These are phyloP conservation scores for Misgurnus anguillicaudatus DNA, from an alignment of 2,113 vertebrate genomes.

Conservation along the genomic window DNA sequence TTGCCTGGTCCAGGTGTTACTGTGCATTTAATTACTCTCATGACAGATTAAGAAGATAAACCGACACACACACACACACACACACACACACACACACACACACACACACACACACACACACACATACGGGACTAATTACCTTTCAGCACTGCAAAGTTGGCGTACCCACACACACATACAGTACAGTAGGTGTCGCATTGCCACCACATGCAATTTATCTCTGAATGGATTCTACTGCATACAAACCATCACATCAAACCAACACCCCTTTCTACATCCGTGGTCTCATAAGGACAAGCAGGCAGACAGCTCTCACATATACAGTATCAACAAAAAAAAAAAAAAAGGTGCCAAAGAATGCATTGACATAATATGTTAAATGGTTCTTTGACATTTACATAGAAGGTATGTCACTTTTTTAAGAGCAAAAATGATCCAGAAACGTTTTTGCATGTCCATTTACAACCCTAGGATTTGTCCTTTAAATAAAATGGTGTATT, in stretches of 20 bases:
- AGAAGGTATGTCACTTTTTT: no score
- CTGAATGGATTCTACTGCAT: background rate
- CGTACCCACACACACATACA: conserved; percentile 16
- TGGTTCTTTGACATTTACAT: no score
- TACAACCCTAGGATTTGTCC: no score
- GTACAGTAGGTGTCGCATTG: background rate
- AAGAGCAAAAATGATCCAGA: no score
- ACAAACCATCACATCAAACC: conserved; percentile 2
- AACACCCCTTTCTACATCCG: background rate
- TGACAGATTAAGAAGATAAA: conserved; percentile 59
- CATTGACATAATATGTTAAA: no score
- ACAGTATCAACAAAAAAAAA: no score
- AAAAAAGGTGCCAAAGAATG: no score
- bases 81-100: no score
- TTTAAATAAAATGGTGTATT: no score
- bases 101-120: conserved; percentile 9
- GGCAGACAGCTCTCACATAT: background rate
- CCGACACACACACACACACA: conserved; percentile 7
- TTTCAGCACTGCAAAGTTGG: conserved; percentile 39
- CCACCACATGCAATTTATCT: conserved; percentile 13
- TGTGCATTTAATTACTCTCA: conserved; percentile 58
- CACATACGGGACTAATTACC: conserved; percentile 60
- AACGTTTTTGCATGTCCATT: no score
- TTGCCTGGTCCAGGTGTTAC: conserved; percentile 55
- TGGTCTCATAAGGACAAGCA: conserved; percentile 11